These are phyloP conservation scores for Augiades crinisus DNA, from an alignment of 2,888 invertebrate species.

Conservation along the genomic window DNA sequence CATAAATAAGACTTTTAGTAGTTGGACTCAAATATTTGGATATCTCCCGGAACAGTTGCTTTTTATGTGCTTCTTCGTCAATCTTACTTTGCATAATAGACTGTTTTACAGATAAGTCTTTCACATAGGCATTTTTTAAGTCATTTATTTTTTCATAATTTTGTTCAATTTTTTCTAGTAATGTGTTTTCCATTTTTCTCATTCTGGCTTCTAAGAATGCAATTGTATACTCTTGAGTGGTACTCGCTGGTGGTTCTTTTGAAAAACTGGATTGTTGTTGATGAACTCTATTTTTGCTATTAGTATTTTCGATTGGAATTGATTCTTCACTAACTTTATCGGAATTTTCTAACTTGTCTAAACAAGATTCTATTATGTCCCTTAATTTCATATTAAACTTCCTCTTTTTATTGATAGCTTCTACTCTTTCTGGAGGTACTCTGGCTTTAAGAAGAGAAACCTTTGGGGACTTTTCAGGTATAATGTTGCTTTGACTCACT, in stretches of 20 bases:
- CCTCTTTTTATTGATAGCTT: slow-evolving; percentile 64
- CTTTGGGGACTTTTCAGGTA: slow-evolving; percentile 22
- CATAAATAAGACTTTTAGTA: slow-evolving; percentile 59
- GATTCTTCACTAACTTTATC: slow-evolving; percentile 25
- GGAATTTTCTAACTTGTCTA: slow-evolving; percentile 49
- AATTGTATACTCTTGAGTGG: slow-evolving; percentile 45
- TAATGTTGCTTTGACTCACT: background rate
- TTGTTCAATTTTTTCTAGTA: slow-evolving; percentile 62
- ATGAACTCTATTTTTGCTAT: slow-evolving; percentile 14
- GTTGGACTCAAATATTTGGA: slow-evolving; percentile 60
- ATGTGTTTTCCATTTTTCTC: slow-evolving; percentile 57
- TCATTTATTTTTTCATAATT: slow-evolving; percentile 58
- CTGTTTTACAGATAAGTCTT: slow-evolving; percentile 15
- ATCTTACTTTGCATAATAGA: slow-evolving; percentile 45
- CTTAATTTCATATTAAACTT: slow-evolving; percentile 67
- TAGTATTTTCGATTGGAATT: slow-evolving; percentile 24
- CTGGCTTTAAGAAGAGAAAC: slow-evolving; percentile 39
- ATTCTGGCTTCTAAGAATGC: slow-evolving; percentile 58
- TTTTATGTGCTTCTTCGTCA: slow-evolving; percentile 51
- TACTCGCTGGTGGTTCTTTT: slow-evolving; percentile 38
- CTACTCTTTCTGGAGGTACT: slow-evolving; percentile 57
- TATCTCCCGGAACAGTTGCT: slow-evolving; percentile 59
- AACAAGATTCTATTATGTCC: slow-evolving; percentile 60
- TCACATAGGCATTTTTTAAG: slow-evolving; percentile 44
- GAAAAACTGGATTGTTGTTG: slow-evolving; percentile 25